Conservation (phyloP, 2,888 invertebrate genomes). For the Acronicta aceris region DNA sequence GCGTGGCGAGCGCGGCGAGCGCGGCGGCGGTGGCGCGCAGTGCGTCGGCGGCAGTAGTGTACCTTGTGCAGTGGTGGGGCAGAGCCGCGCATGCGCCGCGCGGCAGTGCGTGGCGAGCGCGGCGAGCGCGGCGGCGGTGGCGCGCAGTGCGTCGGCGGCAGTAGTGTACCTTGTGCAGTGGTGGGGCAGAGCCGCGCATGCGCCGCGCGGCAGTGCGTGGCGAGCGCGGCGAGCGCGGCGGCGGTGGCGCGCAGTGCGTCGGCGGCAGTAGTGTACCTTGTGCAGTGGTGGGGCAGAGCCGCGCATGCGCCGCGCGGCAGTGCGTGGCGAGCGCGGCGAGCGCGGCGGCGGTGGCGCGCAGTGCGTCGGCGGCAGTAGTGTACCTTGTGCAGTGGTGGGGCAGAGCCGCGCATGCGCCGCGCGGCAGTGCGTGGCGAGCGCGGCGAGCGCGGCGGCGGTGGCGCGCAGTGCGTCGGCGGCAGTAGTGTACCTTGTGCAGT, state of each 20-base stretch:
- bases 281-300: slow-evolving; percentile 3
- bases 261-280: too few relatives aligned
- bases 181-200: slow-evolving; percentile 20
- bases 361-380: not conserved
- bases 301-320: not conserved
- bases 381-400: slow-evolving; percentile 35
- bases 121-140: slow-evolving; percentile 58
- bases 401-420: slow-evolving; percentile 7
- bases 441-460: slow-evolving; percentile 57
- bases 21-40: slow-evolving; percentile 63
- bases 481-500: slow-evolving; percentile 43
- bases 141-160: slow-evolving; percentile 65
- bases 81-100: slow-evolving; percentile 8
- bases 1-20: slow-evolving; percentile 49
- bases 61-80: slow-evolving; percentile 28
- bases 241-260: slow-evolving; percentile 65
- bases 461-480: slow-evolving; percentile 66
- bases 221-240: slow-evolving; percentile 63
- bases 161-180: slow-evolving; percentile 37
- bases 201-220: slow-evolving; percentile 61
- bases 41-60: slow-evolving; percentile 62
- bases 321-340: slow-evolving; percentile 1
- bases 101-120: slow-evolving; percentile 53
- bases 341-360: not conserved
- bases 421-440: slow-evolving; percentile 2